Evolutionary conservation across 2,888 invertebrate species (phyloP), one percentile per base, ranked within the genome.

Genomic region (Tiphia femorata): DNA sequence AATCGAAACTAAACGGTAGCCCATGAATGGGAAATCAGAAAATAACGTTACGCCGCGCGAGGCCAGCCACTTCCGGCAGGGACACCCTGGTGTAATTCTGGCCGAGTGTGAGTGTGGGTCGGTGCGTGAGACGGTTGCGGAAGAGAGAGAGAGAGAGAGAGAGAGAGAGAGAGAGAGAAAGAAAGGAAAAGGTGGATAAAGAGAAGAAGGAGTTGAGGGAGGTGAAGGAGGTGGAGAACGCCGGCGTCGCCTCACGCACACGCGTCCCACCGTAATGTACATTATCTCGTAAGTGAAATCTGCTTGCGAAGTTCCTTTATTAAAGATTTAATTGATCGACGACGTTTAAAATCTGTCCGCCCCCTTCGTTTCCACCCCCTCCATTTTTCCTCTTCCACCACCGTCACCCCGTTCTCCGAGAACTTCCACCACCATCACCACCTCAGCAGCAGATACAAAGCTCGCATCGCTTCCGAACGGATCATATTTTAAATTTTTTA

Each of bases 1-100:
- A 80, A 79, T 79, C 80, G 77, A 79, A 79, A 77, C 80, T 80
- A 79, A 79, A 79, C 78, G 79, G 76, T 67, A 71, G 72, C 69
- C 72, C 73, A 68, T 73, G 75, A 75, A 76, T 75, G 74, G 72
- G 75, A 76, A 76, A 77, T 75, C 73, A 72, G 74, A 72, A 76
- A 76, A 76, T 72, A 75, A 70, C 70, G 73, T 76, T 76, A 69
- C 76, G 70, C 62, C 66, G 67, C 65, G 67, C 71, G 74, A 72
- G 72, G 67, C 67, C 73, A 70, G 65, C 59, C 59, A 67, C 73
- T 76, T 76, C 76, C 76, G 76, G 70, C 64, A 67, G 62, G 57
- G 62, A 70, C 64, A 67, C 63, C 52, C 53, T 43, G 49, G 50
- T 55, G 51, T 58, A 58, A 50, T 40, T 51, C 50, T 49, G 47